phyloP scores from a whole-genome alignment of 2,888 invertebrate genomes.

The Aporophyla nigra region DNA sequence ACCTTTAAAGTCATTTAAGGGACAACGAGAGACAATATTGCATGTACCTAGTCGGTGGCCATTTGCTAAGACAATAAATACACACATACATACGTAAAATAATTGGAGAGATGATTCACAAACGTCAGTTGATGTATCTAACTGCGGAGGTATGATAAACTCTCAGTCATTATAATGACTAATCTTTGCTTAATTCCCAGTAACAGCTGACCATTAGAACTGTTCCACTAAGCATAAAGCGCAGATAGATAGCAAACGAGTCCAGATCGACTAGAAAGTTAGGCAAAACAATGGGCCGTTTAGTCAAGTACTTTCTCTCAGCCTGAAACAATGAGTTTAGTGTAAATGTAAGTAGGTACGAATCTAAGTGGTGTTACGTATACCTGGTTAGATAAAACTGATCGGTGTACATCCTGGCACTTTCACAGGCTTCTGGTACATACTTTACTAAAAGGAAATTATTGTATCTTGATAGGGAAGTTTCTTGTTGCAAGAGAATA shows the following conservation, averaged over 20 bases:
- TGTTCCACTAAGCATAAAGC: constrained; percentile 22
- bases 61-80: neutral
- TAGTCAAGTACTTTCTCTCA: constrained; percentile 65
- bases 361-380: constrained; percentile 56
- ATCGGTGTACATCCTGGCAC: constrained; percentile 52
- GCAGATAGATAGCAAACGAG: constrained; percentile 58
- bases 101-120: neutral
- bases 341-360: constrained; percentile 56
- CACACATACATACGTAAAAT: neutral
- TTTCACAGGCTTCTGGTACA: constrained; percentile 44
- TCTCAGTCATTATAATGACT: neutral
- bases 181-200: constrained; percentile 19
- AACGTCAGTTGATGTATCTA: neutral
- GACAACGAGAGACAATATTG: too few relatives aligned
- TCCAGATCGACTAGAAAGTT: constrained; percentile 75
- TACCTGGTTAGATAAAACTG: constrained; percentile 47
- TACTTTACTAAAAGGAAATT: constrained; percentile 44
- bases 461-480: constrained; percentile 45
- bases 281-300: constrained; percentile 70
- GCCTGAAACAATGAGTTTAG: constrained; percentile 68
- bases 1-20: too few relatives aligned
- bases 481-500: constrained; percentile 19
- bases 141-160: neutral
- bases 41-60: neutral
- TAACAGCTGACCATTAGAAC: constrained; percentile 36